phyloP scores from a whole-genome alignment of 2,888 invertebrate species.

The Stenichneumon culpator region DNA sequence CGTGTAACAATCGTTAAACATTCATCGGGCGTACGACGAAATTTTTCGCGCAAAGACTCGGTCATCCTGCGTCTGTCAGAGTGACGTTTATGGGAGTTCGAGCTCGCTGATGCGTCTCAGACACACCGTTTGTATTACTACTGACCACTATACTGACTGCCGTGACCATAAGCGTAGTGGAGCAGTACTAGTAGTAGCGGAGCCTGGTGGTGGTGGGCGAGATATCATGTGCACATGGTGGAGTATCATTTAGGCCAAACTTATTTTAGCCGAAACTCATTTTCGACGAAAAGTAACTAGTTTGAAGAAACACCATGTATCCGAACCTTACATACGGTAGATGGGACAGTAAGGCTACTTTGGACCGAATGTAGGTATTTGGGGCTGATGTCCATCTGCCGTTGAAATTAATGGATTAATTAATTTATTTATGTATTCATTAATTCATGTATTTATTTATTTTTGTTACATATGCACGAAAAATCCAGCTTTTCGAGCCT shows the following conservation, averaged over 20 bases:
- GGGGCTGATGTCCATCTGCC: no score
- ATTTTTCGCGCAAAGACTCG: slow-evolving; percentile 32
- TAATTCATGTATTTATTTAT: no score
- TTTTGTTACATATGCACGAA: no score
- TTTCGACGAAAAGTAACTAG: not conserved
- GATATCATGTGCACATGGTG: not conserved
- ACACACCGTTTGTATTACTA: slow-evolving; percentile 10
- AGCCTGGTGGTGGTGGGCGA: not conserved
- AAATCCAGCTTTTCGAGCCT: no score
- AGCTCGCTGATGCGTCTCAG: slow-evolving; percentile 17
- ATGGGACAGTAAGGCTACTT: not conserved
- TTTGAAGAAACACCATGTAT: not conserved
- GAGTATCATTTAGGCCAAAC: not conserved
- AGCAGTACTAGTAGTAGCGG: not conserved
- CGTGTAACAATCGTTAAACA: slow-evolving; percentile 10
- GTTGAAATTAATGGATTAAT: no score
- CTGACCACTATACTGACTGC: not conserved
- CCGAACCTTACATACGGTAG: not conserved
- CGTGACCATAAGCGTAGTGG: not conserved
- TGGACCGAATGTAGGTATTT: not conserved
- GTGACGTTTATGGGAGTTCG: slow-evolving; percentile 52
- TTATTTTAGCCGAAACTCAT: not conserved
- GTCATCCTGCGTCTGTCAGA: slow-evolving; percentile 59
- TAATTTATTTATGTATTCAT: no score
- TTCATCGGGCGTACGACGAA: not conserved